Conservation (phyloP, 2,888 invertebrate genomes). For the Cordilura impudica region DNA sequence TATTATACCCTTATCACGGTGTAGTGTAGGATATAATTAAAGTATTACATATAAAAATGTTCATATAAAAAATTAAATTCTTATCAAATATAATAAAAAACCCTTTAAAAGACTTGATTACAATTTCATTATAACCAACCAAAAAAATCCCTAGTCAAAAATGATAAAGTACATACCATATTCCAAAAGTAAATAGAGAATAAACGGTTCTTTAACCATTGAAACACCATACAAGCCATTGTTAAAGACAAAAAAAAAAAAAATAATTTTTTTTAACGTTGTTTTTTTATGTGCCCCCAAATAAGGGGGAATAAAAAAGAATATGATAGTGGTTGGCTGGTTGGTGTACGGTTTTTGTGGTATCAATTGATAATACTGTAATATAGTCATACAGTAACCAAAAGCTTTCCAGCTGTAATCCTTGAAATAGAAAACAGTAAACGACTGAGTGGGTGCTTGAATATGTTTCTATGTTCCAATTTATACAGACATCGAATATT, state of each 20-base stretch:
- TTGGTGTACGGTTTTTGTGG: conserved; percentile 5
- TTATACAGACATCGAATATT: neutral
- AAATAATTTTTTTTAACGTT: conserved; percentile 2
- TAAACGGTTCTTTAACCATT: conserved; percentile 1
- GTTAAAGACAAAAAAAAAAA: conserved; percentile 5
- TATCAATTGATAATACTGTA: conserved; percentile 14
- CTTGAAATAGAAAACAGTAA: conserved; percentile 11
- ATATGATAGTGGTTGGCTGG: neutral
- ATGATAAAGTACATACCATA: neutral
- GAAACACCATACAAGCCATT: conserved; percentile 3
- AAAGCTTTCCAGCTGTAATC: conserved; percentile 25
- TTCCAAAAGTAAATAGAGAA: conserved; percentile 4
- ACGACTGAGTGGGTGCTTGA: neutral
- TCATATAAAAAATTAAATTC: too few relatives aligned
- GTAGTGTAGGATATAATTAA: too few relatives aligned
- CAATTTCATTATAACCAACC: conserved; percentile 8
- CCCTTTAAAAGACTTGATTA: conserved; percentile 9
- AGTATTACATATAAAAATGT: too few relatives aligned
- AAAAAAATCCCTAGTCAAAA: neutral
- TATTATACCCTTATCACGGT: too few relatives aligned
- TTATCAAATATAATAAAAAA: too few relatives aligned
- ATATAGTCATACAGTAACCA: conserved; percentile 2
- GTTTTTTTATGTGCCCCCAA: neutral
- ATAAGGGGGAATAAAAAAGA: neutral
- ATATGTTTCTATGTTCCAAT: neutral